Evolutionary conservation across 2,797 vertebrate genomes (phyloP), one percentile per base, ranked within the genome.

Genomic region (Miichthys miiuy): DNA sequence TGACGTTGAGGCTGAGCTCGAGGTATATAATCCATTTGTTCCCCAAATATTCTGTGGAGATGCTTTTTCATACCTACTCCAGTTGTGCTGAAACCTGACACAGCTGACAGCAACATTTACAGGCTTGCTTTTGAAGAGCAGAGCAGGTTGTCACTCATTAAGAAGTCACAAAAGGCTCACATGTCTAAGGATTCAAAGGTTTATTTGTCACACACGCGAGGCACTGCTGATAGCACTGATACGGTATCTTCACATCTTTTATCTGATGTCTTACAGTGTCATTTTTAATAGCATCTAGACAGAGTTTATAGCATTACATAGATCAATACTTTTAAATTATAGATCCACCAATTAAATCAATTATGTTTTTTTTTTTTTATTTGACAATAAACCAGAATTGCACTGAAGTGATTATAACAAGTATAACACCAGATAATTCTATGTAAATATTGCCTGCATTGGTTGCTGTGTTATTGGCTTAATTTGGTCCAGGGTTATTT

Each of bases 11-110:
- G 46, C 75, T 82, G 77, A 85, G 81, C 79, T 80, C 1, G 12
- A 75, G 57, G 81, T 72, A 68, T 65, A 75, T 87, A 90, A 90
- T 87, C 62, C 70, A 78, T 89, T 89, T 88, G 75, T 85, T 84
- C 77, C 63, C 65, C 74, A 81, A 85, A 86, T 87, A 87, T 79
- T 84, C 81, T 67, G 60, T 8, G 41, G 48, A 76, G 68, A 81
- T 75, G 68, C 41, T 78, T 72, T 83, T 84, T 82, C 23, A 70
- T 79, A 75, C 62, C 41, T 57, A 10, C 54, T 38, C 42, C 44
- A 75, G 80, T 82, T 77, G 1, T 61, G 48, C 48, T 52, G 57
- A 81, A 85, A 68, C 42, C 47, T 52, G 64, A 83, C 80, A 71
- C 58, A 25, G 44, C 51, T 67, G 70, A 80, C 46, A 68, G 67